phyloP scores from a whole-genome alignment of 2,797 vertebrate genomes.

The Heteromormyrus szaboi region DNA sequence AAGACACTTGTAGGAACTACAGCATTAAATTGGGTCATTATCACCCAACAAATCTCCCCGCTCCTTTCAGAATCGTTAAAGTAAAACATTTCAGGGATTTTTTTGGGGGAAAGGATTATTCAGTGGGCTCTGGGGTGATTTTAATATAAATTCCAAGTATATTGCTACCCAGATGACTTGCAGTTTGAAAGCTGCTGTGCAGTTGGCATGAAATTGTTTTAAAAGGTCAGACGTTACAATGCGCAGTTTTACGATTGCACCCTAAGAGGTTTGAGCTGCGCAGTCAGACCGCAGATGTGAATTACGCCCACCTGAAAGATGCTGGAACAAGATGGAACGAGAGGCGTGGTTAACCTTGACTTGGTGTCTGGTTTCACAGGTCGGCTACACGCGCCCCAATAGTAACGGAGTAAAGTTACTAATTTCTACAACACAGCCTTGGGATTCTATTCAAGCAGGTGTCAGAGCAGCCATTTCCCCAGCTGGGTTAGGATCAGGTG shows the following conservation, averaged over 20 bases:
- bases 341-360: slow-evolving; percentile 51
- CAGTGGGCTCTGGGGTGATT: not conserved
- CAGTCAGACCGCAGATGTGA: slow-evolving; percentile 30
- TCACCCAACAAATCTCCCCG: not conserved
- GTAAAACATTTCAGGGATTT: not conserved
- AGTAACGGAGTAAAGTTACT: not conserved
- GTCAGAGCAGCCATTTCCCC: not conserved
- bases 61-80: not conserved
- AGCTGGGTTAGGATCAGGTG: not conserved
- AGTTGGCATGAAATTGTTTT: slow-evolving; percentile 52
- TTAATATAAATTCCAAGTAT: slow-evolving; percentile 1
- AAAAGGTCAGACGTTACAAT: slow-evolving; percentile 58
- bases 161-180: not conserved
- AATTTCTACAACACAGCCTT: not conserved
- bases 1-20: not conserved
- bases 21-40: not conserved
- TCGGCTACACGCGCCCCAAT: not conserved
- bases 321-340: slow-evolving; percentile 38
- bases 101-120: not conserved
- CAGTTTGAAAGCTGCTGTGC: not conserved
- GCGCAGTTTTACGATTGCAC: slow-evolving; percentile 26
- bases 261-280: slow-evolving; percentile 37
- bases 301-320: slow-evolving; percentile 46
- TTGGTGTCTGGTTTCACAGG: slow-evolving; percentile 29
- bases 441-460: not conserved